Conservation (phyloP, 2,888 invertebrate species). For the Corbicula japonica region DNA sequence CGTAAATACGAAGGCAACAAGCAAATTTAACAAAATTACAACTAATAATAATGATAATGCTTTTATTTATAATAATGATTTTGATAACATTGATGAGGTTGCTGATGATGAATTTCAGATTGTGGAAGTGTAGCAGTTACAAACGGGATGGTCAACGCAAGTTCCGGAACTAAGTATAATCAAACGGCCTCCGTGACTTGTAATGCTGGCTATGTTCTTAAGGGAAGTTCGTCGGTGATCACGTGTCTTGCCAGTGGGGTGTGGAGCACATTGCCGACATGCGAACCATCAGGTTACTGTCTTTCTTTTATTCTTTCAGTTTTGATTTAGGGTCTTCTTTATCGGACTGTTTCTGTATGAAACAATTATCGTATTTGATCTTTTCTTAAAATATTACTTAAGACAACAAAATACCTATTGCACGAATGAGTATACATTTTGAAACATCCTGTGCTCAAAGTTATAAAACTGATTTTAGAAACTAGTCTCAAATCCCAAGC, state of each 20-base stretch:
- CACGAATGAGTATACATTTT: too few species aligned
- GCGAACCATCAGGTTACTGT: background rate
- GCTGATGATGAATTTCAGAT: background rate
- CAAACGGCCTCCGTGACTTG: background rate
- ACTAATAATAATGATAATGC: background rate
- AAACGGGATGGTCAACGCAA: background rate
- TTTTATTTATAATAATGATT: background rate
- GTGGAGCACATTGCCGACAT: constrained; percentile 5
- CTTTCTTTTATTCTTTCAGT: background rate
- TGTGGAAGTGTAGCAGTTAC: background rate
- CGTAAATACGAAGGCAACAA: background rate
- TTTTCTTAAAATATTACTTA: background rate
- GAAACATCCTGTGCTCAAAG: too few species aligned
- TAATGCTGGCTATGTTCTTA: background rate
- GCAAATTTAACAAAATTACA: background rate
- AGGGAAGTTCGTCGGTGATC: background rate
- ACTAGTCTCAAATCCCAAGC: too few species aligned
- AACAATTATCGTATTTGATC: background rate
- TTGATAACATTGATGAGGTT: background rate
- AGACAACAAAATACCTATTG: background rate
- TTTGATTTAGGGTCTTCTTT: too few species aligned
- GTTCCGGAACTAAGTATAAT: constrained; percentile 3
- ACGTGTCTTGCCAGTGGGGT: background rate
- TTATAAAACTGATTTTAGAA: too few species aligned
- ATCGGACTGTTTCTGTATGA: background rate